Evolutionary conservation across 2,888 invertebrate species (phyloP).

Genomic region (Protula sp.): DNA sequence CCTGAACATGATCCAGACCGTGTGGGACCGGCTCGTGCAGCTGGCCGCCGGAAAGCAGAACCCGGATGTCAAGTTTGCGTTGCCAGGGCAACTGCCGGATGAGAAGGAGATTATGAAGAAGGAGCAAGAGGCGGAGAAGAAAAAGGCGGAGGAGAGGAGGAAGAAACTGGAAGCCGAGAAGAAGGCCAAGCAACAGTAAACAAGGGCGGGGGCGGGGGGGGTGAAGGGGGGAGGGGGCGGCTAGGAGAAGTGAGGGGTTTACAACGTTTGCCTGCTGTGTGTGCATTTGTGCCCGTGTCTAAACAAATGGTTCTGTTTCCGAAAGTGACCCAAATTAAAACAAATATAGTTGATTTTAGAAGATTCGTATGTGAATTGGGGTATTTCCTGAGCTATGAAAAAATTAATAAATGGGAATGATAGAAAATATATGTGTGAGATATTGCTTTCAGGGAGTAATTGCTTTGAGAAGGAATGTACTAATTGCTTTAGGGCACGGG

Average conservation of each 20-base stretch:
- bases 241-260: background rate
- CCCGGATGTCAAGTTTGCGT: constrained; percentile 14
- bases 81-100: constrained; percentile 16
- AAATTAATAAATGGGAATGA: too few species aligned
- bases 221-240: background rate
- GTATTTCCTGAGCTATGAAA: too few species aligned
- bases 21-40: constrained; percentile 35
- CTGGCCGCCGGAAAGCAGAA: constrained; percentile 12
- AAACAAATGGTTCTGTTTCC: too few species aligned
- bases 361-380: too few species aligned
- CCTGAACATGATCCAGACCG: constrained; percentile 34
- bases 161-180: background rate
- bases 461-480: too few species aligned
- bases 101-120: background rate
- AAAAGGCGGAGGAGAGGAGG: background rate
- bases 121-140: background rate
- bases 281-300: too few species aligned
- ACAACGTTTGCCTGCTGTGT: too few species aligned
- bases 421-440: too few species aligned
- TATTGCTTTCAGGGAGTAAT: too few species aligned
- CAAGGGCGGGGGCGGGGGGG: background rate
- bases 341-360: too few species aligned
- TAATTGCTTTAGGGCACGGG: too few species aligned
- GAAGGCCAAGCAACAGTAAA: background rate
- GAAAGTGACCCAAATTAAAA: too few species aligned